phyloP scores from a whole-genome alignment of 2,888 invertebrate species.

The Urechis unicinctus region DNA sequence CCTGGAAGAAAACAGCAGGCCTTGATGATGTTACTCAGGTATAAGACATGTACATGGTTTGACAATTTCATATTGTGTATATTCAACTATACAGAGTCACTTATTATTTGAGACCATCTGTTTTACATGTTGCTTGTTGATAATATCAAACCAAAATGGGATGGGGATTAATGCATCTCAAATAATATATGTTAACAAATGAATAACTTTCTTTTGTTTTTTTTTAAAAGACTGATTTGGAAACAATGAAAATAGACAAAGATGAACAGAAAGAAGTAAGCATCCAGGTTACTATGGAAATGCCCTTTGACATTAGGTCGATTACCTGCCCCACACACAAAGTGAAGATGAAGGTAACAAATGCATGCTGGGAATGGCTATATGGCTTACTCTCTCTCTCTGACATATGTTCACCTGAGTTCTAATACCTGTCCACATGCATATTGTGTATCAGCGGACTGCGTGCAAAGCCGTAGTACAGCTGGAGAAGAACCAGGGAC shows the following conservation, averaged over 20 bases:
- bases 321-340: constrained; percentile 43
- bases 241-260: constrained; percentile 21
- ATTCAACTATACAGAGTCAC: too few relatives aligned
- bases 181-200: too few relatives aligned
- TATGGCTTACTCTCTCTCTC: too few relatives aligned
- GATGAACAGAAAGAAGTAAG: constrained; percentile 19
- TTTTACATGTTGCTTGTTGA: too few relatives aligned
- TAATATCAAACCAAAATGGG: too few relatives aligned
- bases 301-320: constrained; percentile 48
- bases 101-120: too few relatives aligned
- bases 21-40: constrained; percentile 37
- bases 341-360: constrained; percentile 41
- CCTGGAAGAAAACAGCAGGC: constrained; percentile 42
- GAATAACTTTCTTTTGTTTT: too few relatives aligned
- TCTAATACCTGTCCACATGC: not conserved
- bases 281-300: constrained; percentile 43
- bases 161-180: too few relatives aligned
- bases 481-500: constrained; percentile 27
- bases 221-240: constrained; percentile 18
- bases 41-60: too few relatives aligned
- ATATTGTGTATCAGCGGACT: constrained; percentile 29
- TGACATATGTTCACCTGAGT: not conserved
- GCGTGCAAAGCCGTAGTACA: constrained; percentile 48
- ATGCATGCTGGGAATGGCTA: too few relatives aligned
- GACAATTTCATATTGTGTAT: too few relatives aligned